Base-by-base conservation (phyloP, 2,888 invertebrate species). In the Epinotia demarniana region DNA sequence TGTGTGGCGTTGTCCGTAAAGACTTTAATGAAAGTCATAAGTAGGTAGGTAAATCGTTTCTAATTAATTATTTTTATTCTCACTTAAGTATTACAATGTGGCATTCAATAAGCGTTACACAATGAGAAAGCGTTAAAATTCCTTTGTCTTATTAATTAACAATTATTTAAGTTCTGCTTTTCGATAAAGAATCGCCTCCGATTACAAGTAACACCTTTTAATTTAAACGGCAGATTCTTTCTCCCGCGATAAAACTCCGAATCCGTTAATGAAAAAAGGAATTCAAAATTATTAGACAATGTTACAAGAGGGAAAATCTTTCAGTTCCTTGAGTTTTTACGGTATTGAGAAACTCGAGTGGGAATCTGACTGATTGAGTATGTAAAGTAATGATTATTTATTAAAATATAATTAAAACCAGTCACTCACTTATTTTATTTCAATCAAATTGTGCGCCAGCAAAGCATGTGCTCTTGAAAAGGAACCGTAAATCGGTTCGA, bases 91-190 rank as follows among this genome's bases (percentile, higher is more conserved):
- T 4, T n/a, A 16, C 53, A n/a, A 53, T 0, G 16, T 18, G 57
- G 19, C 8, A 57, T 4, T 11, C n/a, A 57, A 57, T 18, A 57
- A 49, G 16, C 3, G 8, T 18, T 57, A 57, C 8, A 33, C 63
- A 72, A 77, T 66, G 55, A 63, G 46, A 61, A 61, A 66, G 64
- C 57, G 64, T 69, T 72, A 67, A n/a, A 33, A 58, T 12, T 43
- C 3, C 12, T 2, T 18, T 57, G 18, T 18, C 19, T 16, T 39
- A 68, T 19, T 58, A 39, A 68, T 16, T 68, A 39, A 9, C 19
- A 58, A 57, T 57, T 68, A 39, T 16, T 19, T 16, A 39, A 68
- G 19, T 23, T 23, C 19, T 4, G 12, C 23, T 27, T 46, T n/a
- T 39, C 9, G 46, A 60, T 46, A n/a, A 69, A 11, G 46, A 69